Evolutionary conservation across 2,113 vertebrate genomes (phyloP).

Genomic region (Rhabdomys dilectus): DNA sequence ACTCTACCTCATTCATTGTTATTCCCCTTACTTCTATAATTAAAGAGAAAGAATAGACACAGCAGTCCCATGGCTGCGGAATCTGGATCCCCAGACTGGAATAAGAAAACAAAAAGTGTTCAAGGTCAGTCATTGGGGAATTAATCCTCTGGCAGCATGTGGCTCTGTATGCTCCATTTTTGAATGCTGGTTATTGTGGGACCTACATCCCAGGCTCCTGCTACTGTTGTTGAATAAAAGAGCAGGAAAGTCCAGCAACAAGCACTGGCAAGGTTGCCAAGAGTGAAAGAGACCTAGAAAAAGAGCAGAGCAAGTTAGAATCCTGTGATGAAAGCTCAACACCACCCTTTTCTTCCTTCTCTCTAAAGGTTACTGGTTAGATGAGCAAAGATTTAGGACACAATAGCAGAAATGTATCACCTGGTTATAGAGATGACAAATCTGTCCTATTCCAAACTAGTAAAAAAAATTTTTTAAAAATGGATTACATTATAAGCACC

Average conservation of each 20-base stretch:
- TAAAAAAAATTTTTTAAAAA: neutral
- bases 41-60: neutral
- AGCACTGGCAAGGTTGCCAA: neutral
- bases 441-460: slow-evolving; percentile 7
- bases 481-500: neutral
- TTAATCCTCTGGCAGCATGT: neutral
- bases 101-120: slow-evolving; percentile 36
- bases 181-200: neutral
- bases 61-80: neutral
- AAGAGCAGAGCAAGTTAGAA: slow-evolving; percentile 56
- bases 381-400: neutral
- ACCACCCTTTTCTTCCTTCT: neutral
- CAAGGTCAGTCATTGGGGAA: neutral
- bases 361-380: neutral
- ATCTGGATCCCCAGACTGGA: neutral
- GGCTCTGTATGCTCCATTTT: neutral
- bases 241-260: slow-evolving; percentile 8
- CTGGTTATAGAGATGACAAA: neutral
- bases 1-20: neutral
- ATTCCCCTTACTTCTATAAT: neutral
- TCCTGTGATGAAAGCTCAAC: neutral
- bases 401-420: neutral
- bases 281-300: slow-evolving; percentile 55
- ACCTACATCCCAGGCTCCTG: neutral
- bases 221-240: slow-evolving; percentile 22